Conservation (phyloP, 2,797 vertebrate genomes). For the Amblyopsis hoosieri region DNA sequence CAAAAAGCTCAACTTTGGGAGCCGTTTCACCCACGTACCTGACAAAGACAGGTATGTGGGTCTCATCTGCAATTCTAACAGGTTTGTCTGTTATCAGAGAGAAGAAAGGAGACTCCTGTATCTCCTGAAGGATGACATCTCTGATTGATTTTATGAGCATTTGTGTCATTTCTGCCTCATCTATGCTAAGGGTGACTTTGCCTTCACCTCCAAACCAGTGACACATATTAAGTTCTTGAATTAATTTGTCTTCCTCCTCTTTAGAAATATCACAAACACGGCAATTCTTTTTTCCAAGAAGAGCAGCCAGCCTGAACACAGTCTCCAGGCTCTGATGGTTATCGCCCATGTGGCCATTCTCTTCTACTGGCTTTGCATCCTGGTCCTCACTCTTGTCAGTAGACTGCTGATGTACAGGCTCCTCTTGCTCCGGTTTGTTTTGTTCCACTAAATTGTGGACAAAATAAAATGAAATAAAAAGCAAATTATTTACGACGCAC, state of each 20-base stretch:
- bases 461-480: not conserved
- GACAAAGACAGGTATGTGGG: conserved; percentile 86
- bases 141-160: conserved; percentile 86
- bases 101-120: conserved; percentile 92
- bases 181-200: conserved; percentile 27
- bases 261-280: conserved; percentile 61
- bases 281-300: conserved; percentile 68
- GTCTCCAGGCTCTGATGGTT: conserved; percentile 68
- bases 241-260: conserved; percentile 67
- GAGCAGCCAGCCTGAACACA: conserved; percentile 72
- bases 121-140: conserved; percentile 86
- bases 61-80: conserved; percentile 81
- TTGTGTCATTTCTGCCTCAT: conserved; percentile 80
- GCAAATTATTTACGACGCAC: no score
- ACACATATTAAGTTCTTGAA: conserved; percentile 75
- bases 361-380: conserved; percentile 61
- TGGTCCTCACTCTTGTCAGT: conserved; percentile 58
- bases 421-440: conserved; percentile 56
- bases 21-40: conserved; percentile 88
- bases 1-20: conserved; percentile 91
- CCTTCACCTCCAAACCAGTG: conserved; percentile 71
- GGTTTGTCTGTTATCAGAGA: conserved; percentile 90
- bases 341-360: conserved; percentile 73
- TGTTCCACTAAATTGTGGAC: conserved; percentile 55
- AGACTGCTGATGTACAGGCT: conserved; percentile 45